Evolutionary conservation across 2,888 invertebrate genomes (phyloP).

Genomic region (Petrolisthes cinctipes): DNA sequence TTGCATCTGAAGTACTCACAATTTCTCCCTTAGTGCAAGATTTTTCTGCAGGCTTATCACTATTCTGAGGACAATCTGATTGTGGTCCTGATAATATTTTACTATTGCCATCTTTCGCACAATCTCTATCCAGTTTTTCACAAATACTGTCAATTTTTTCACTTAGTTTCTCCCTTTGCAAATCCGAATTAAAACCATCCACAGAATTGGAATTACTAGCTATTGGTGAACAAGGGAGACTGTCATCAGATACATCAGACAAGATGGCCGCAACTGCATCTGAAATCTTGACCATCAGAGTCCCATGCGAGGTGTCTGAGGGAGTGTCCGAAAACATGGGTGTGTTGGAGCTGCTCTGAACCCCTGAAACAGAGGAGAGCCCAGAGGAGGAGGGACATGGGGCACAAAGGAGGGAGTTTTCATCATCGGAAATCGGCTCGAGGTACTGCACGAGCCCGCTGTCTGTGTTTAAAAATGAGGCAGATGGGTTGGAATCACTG

Average conservation of each 20-base stretch:
- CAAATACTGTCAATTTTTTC: slow-evolving; percentile 34
- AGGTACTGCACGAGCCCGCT: slow-evolving; percentile 21
- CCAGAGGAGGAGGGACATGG: slow-evolving; percentile 33
- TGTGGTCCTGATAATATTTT: not conserved
- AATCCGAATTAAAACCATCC: slow-evolving; percentile 17
- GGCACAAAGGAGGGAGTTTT: slow-evolving; percentile 51
- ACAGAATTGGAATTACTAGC: slow-evolving; percentile 33
- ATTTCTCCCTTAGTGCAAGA: not conserved
- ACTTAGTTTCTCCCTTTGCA: slow-evolving; percentile 6
- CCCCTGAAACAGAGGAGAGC: slow-evolving; percentile 41
- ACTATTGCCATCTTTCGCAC: slow-evolving; percentile 11
- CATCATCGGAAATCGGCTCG: slow-evolving; percentile 56
- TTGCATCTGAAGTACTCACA: not conserved
- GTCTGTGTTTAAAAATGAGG: slow-evolving; percentile 6
- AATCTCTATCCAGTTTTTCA: slow-evolving; percentile 35
- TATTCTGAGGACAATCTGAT: not conserved
- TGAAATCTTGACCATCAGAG: slow-evolving; percentile 60
- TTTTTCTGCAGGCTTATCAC: slow-evolving; percentile 1
- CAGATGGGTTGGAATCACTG: not conserved
- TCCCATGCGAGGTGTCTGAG: slow-evolving; percentile 56
- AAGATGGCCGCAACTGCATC: slow-evolving; percentile 63
- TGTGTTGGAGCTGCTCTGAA: slow-evolving; percentile 52
- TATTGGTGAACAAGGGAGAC: slow-evolving; percentile 43
- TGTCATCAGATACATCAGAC: slow-evolving; percentile 57
- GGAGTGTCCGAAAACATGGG: slow-evolving; percentile 61